These are phyloP conservation scores for Lampris megalopsis DNA, from an alignment of 2,113 vertebrate species.

Conservation along the genomic window DNA sequence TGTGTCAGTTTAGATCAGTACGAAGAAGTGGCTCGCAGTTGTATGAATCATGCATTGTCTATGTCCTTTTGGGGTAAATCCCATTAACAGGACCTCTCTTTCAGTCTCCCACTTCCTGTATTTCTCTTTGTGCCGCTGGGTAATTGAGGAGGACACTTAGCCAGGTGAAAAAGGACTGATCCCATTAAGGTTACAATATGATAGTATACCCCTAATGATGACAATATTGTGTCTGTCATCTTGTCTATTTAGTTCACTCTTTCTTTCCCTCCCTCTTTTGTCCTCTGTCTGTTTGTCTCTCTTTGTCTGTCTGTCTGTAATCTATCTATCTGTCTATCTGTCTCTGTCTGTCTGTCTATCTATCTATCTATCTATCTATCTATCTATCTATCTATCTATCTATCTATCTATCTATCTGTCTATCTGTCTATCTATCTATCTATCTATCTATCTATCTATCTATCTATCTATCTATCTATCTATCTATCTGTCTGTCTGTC, in stretches of 20 bases:
- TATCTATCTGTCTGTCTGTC: too few species aligned
- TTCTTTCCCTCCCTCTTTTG: background rate
- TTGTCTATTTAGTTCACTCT: background rate
- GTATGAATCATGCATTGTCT: background rate
- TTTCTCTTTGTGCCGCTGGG: slow-evolving; percentile 1
- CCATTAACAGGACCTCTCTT: background rate
- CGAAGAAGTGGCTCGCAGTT: slow-evolving; percentile 16
- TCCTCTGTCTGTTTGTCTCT: too few species aligned
- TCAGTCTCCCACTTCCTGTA: background rate
- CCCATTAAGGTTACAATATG: slow-evolving; percentile 15
- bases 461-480: too few species aligned
- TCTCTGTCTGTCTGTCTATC: too few species aligned
- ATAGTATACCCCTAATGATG: slow-evolving; percentile 37
- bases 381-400: too few species aligned
- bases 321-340: too few species aligned
- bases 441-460: too few species aligned
- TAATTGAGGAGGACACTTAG: too few species aligned
- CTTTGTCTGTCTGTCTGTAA: too few species aligned
- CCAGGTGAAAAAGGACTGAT: background rate
- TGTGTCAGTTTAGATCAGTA: slow-evolving; percentile 1
- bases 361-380: too few species aligned
- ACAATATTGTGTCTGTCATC: background rate
- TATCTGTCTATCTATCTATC: too few species aligned
- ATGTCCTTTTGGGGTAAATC: background rate
- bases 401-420: too few species aligned